Evolutionary conservation across 1,140 invertebrate genomes (phyloP), one percentile per base, ranked within the genome.

Genomic region (Eufriesea mexicana): DNA sequence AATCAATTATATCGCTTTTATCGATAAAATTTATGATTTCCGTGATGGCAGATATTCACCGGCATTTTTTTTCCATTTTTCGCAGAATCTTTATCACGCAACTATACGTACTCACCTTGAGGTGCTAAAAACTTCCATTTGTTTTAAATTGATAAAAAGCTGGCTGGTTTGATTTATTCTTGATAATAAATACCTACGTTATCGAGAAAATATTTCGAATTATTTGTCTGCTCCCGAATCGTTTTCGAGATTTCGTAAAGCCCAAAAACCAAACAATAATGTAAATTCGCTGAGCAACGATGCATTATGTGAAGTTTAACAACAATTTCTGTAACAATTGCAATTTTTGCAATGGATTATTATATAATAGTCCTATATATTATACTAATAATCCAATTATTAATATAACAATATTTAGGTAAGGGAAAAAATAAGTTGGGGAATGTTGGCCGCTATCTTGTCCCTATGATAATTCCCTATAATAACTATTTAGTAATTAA

Each of bases 181-280:
- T 1, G 7, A 20, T 16, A 23, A 45, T 62, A 79, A 70, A 61
- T 16, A 28, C n/a, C 16, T 28, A 25, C 5, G 12, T 59, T 71
- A 54, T 72, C 57, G 12, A 5, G 23, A 42, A 59, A 57, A 28
- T 7, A 61, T n/a, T 25, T 77, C 28, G 23, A 45, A 0, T 61
- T 16, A 25, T 28, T 55, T 68, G 14, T 16, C 12, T 61, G 25
- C 20, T 23, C 14, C 7, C 2, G 45, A 79, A 71, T 79, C 25
- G 35, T 23, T 54, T 68, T 78, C 23, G 5, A 20, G 51, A 62
- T 62, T 72, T 72, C 68, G 67, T 20, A 71, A 79, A 62, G 9
- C n/a, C 10, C 20, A n/a, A 25, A 49, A 61, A 42, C 25, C 16
- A 45, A 54, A 62, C 57, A 59, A 4, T 55, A 25, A 54, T 71